These are phyloP conservation scores for Prunella strophiata DNA, from an alignment of 2,797 vertebrate species.

Conservation along the genomic window DNA sequence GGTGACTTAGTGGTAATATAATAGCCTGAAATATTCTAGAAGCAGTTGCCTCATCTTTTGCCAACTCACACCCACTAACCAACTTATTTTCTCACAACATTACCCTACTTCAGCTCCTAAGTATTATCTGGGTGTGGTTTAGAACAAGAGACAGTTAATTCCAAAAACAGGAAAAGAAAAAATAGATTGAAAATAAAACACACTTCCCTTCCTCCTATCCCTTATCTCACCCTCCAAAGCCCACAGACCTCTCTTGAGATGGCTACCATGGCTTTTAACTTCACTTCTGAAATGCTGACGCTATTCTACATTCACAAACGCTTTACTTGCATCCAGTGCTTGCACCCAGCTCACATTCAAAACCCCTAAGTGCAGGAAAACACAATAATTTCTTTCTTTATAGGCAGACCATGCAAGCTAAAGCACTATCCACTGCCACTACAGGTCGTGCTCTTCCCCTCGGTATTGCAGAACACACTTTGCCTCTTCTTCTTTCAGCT, in stretches of 20 bases:
- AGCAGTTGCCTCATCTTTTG: fast-evolving
- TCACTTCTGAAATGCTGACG: not conserved
- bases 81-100: not conserved
- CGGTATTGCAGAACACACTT: fast-evolving
- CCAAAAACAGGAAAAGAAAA: not conserved
- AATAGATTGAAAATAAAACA: not conserved
- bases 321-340: not conserved
- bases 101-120: not conserved
- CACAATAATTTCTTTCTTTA: not conserved
- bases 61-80: not conserved
- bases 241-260: not conserved
- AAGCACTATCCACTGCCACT: not conserved
- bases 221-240: not conserved
- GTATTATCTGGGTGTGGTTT: not conserved
- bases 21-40: not conserved
- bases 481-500: not conserved
- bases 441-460: not conserved
- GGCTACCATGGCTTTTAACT: fast-evolving
- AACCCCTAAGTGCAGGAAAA: not conserved
- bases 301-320: not conserved
- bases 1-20: not conserved
- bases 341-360: not conserved
- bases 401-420: not conserved
- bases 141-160: not conserved
- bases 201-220: not conserved